Percentiles rank a stretch among this genome's conserved stretches.
These are phyloP conservation scores for Brachyhypopomus occidentalis DNA, from an alignment of 2,113 vertebrate species.

Conservation along the genomic window DNA sequence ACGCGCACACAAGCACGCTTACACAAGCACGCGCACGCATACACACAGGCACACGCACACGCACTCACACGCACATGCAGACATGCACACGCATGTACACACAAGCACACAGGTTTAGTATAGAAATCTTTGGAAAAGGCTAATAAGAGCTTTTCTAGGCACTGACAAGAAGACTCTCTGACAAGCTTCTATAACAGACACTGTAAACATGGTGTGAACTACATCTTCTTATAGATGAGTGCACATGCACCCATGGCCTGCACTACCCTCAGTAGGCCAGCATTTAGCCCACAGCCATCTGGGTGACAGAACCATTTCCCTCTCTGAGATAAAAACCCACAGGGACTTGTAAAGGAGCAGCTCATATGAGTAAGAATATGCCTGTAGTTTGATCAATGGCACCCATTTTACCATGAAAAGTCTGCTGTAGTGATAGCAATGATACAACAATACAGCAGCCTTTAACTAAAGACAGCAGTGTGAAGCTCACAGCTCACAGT, in stretches of 20 bases:
- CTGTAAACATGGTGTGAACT: constrained; percentile 7
- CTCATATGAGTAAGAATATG: not conserved
- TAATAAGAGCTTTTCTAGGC: not conserved
- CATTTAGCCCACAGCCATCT: constrained; percentile 1
- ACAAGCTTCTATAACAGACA: not conserved
- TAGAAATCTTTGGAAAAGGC: not conserved
- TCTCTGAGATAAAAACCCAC: not conserved
- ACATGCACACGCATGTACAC: constrained; percentile 5
- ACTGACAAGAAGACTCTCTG: not conserved
- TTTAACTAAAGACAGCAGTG: constrained; percentile 20
- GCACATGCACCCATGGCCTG: not conserved
- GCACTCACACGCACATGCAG: constrained; percentile 2
- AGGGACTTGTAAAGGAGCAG: not conserved
- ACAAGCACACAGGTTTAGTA: not conserved
- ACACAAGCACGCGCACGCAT: not conserved
- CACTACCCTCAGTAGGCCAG: constrained; percentile 13
- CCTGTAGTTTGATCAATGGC: not conserved
- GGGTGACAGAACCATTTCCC: not conserved
- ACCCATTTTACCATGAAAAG: constrained; percentile 23
- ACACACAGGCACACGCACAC: not conserved
- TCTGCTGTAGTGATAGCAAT: constrained; percentile 18
- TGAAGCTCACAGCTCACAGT: constrained; percentile 12
- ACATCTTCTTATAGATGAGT: not conserved
- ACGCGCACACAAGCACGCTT: not conserved
- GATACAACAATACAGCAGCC: constrained; percentile 3